Percentiles rank a stretch among this genome's conserved stretches.
These are phyloP conservation scores for Nautilus pompilius DNA, from an alignment of 1,140 invertebrate genomes.

Conservation along the genomic window DNA sequence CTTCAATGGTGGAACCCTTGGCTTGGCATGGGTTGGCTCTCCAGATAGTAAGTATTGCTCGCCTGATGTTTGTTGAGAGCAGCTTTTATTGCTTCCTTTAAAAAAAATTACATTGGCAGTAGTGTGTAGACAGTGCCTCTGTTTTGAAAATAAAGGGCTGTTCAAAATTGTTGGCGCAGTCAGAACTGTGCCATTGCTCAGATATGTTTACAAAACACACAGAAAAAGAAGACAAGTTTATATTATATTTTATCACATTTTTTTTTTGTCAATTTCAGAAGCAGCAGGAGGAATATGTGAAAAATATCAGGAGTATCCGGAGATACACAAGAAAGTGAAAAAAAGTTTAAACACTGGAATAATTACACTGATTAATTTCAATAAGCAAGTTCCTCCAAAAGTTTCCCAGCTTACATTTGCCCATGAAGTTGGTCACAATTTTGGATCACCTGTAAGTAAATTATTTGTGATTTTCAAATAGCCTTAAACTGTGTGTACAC, in stretches of 20 bases:
- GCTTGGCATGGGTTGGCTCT: constrained; percentile 91
- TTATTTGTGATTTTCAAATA: too few relatives aligned
- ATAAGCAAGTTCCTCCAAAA: constrained; percentile 84
- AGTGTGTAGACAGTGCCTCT: too few relatives aligned
- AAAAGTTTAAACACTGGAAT: constrained; percentile 95
- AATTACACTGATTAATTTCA: constrained; percentile 99
- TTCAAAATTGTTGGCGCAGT: too few relatives aligned
- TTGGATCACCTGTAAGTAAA: constrained; percentile 80
- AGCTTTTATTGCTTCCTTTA: too few relatives aligned
- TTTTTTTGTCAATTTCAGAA: constrained; percentile 59
- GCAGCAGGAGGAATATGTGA: constrained; percentile 98
- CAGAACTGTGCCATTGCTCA: too few relatives aligned
- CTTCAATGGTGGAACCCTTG: constrained; percentile 93
- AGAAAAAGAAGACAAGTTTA: too few relatives aligned
- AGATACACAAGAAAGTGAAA: constrained; percentile 21
- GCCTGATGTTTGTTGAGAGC: too few relatives aligned
- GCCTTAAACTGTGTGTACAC: too few relatives aligned
- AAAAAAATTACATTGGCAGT: too few relatives aligned
- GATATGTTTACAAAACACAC: too few relatives aligned
- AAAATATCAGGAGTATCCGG: constrained; percentile 65
- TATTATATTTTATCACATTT: constrained; percentile 7
- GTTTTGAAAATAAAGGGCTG: too few relatives aligned
- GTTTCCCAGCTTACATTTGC: constrained; percentile 97
- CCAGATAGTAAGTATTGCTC: constrained; percentile 69
- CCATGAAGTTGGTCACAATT: constrained; percentile 99